phyloP scores from a whole-genome alignment of 2,113 vertebrate species.

The Bos javanicus region DNA sequence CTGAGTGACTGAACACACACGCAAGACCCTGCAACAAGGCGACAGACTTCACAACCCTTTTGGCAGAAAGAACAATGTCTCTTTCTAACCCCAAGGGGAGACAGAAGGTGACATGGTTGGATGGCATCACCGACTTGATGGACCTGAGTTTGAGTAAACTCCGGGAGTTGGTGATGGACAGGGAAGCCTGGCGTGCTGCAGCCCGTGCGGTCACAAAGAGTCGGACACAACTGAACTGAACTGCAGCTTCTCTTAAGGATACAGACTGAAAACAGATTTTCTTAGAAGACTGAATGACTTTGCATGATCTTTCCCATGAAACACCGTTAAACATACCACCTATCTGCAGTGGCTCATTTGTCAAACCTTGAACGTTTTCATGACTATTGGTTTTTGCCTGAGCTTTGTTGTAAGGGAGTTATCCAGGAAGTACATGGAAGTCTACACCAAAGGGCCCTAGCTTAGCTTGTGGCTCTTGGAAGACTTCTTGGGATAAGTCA shows the following conservation, averaged over 20 bases:
- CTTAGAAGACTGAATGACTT: neutral
- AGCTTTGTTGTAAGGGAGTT: neutral
- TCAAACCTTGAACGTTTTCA: neutral
- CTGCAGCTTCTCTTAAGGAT: neutral
- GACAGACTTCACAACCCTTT: neutral
- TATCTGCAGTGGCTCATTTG: neutral
- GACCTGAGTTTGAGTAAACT: neutral
- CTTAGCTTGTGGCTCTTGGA: neutral
- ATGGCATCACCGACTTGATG: neutral
- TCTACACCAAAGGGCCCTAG: neutral
- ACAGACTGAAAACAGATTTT: neutral
- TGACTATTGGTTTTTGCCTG: neutral
- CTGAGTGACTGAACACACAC: neutral
- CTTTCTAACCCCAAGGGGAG: neutral
- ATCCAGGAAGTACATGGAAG: neutral
- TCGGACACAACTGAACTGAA: neutral
- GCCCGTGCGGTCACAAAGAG: neutral
- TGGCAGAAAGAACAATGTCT: neutral
- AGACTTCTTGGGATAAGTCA: neutral
- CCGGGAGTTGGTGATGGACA: fast-evolving
- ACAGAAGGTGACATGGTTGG: neutral
- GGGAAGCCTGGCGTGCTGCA: neutral
- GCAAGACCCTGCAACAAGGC: neutral
- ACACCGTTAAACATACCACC: neutral
- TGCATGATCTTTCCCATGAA: neutral